Evolutionary conservation across 2,113 vertebrate genomes (phyloP).

Genomic region (Arenaria interpres): DNA sequence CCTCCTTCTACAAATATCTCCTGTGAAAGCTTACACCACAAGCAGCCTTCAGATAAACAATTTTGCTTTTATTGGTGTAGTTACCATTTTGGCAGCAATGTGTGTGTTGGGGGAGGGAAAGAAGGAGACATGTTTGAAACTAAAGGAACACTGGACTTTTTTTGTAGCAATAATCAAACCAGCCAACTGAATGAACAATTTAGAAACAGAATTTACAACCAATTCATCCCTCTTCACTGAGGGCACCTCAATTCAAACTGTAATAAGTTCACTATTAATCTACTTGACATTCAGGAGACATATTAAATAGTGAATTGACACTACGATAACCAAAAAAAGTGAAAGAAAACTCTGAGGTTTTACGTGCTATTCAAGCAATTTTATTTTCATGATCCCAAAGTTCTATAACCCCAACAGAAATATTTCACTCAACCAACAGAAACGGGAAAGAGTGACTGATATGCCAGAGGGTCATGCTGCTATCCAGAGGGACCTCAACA

Average conservation of each 20-base stretch:
- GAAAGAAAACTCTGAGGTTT: neutral
- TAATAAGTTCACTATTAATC: neutral
- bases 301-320: neutral
- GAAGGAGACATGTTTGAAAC: neutral
- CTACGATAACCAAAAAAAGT: neutral
- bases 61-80: neutral
- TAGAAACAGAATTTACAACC: neutral
- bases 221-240: neutral
- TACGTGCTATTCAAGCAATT: neutral
- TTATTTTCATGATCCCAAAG: neutral
- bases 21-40: neutral
- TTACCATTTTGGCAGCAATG: neutral
- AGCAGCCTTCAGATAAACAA: constrained; percentile 1
- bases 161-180: neutral
- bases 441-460: neutral
- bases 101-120: neutral
- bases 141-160: neutral
- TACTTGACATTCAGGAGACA: neutral
- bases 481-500: neutral
- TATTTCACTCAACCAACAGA: neutral
- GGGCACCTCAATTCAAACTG: neutral
- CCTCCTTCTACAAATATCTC: neutral
- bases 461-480: accelerated
- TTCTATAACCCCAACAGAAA: neutral
- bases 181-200: neutral